Conservation (phyloP, 1,140 invertebrate species). For the Scylla paramamosain region DNA sequence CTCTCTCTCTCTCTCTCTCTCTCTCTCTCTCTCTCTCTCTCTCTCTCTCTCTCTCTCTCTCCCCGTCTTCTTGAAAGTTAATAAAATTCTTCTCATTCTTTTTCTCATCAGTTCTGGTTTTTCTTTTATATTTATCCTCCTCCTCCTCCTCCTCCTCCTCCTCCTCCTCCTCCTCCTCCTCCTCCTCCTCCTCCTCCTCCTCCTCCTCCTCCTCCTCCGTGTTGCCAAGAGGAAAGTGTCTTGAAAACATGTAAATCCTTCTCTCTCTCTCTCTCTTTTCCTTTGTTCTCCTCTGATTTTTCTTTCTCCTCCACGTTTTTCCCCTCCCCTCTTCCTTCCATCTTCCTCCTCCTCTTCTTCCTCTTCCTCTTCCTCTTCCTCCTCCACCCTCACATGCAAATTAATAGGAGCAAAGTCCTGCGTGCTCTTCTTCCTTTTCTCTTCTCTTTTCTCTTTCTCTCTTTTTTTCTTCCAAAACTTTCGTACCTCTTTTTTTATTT, state of each 20-base stretch:
- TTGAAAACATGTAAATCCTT: not conserved
- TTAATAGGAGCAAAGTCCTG: not conserved
- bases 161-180: too few relatives aligned
- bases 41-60: conserved; percentile 3
- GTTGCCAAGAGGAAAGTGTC: too few relatives aligned
- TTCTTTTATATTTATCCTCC: too few relatives aligned
- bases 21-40: conserved; percentile 30
- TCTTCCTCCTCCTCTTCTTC: not conserved
- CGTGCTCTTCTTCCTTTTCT: not conserved
- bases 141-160: too few relatives aligned
- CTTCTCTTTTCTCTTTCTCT: not conserved
- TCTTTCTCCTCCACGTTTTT: not conserved
- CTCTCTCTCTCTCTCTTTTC: not conserved
- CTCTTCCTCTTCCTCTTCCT: not conserved
- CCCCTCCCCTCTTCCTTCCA: not conserved
- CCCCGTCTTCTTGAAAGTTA: not conserved
- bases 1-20: conserved; percentile 48
- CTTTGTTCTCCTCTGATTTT: too few relatives aligned
- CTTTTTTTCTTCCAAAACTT: not conserved
- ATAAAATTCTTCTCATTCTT: not conserved
- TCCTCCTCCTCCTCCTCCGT: too few relatives aligned
- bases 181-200: too few relatives aligned
- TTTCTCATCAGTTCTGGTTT: too few relatives aligned
- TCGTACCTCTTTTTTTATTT: too few relatives aligned
- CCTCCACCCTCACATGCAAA: conserved; percentile 1